These are phyloP conservation scores for Tragopan temminckii DNA, from an alignment of 2,797 vertebrate species.

Conservation along the genomic window DNA sequence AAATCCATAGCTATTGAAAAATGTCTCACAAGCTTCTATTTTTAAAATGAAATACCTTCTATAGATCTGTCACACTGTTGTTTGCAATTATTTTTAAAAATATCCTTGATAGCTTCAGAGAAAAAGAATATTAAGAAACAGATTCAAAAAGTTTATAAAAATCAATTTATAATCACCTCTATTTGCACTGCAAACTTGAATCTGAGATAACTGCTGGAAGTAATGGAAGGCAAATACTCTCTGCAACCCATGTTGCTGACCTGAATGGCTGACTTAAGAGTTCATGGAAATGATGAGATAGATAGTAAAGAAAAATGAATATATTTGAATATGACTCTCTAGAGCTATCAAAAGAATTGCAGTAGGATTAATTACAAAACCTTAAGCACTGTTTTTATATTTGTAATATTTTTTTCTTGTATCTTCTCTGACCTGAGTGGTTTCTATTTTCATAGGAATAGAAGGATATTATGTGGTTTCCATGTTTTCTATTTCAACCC, in stretches of 20 bases:
- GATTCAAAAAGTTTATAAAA: not conserved
- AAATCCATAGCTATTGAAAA: not conserved
- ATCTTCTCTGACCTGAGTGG: not conserved
- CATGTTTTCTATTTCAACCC: not conserved
- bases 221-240: constrained; percentile 32
- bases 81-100: not conserved
- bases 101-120: not conserved
- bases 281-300: not conserved
- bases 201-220: not conserved
- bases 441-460: not conserved
- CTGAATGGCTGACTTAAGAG: not conserved
- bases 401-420: not conserved
- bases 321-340: not conserved
- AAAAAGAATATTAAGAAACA: not conserved
- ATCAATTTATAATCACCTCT: not conserved
- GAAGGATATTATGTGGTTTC: not conserved
- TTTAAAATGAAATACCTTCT: not conserved
- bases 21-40: not conserved
- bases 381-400: not conserved
- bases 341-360: accelerated
- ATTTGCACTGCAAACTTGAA: not conserved
- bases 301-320: not conserved
- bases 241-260: not conserved
- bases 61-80: not conserved
- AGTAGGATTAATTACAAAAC: not conserved